Percentiles rank a stretch among this genome's conserved stretches.
Evolutionary conservation across 1,140 invertebrate species (phyloP).

Genomic region (Galleria mellonella): DNA sequence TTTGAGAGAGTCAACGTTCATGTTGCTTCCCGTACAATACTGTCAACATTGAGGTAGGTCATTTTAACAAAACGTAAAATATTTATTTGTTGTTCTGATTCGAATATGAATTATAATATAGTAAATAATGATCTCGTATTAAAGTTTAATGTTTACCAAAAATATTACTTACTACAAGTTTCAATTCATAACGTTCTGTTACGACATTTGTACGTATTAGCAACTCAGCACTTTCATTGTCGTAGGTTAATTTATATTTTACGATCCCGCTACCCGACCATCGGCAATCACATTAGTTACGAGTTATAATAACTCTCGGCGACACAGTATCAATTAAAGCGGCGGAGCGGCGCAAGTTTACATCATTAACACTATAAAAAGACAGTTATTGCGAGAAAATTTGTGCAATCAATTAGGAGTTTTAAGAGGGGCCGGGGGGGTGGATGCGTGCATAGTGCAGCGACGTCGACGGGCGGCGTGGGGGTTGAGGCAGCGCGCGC

Average conservation of each 20-base stretch:
- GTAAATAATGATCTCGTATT: no score
- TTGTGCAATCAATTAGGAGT: constrained; percentile 73
- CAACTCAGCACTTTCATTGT: no score
- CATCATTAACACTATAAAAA: constrained; percentile 72
- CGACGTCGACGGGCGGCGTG: constrained; percentile 30
- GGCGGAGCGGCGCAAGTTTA: constrained; percentile 64
- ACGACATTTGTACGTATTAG: no score
- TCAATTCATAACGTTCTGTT: no score
- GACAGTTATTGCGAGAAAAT: constrained; percentile 73
- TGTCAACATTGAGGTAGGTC: no score
- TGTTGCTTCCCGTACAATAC: no score
- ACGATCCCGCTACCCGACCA: constrained; percentile 32
- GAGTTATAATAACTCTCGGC: constrained; percentile 24
- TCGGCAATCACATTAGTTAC: constrained; percentile 26
- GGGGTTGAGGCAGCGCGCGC: constrained; percentile 59
- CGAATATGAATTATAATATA: no score
- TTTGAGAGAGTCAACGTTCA: no score
- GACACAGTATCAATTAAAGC: constrained; percentile 58
- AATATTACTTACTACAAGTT: no score
- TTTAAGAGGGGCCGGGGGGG: constrained; percentile 60
- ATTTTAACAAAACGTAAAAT: no score
- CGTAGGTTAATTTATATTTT: constrained; percentile 58
- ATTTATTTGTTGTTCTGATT: no score
- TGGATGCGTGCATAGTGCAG: constrained; percentile 67
- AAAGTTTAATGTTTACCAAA: no score